These are phyloP conservation scores for Perdita meconis DNA, from an alignment of 2,888 invertebrate genomes.

Conservation along the genomic window DNA sequence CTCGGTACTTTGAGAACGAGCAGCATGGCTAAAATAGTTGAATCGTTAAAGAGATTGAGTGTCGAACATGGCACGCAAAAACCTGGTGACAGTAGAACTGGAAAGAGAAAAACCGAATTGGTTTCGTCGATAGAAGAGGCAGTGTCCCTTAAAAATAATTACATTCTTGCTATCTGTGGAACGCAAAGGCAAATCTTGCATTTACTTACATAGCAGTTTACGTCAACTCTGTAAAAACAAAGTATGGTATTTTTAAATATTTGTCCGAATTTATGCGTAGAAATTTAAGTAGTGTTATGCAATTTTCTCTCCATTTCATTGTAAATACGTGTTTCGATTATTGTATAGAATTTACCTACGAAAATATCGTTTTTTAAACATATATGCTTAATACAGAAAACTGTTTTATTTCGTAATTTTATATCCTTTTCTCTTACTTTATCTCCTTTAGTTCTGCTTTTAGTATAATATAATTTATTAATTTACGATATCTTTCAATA, in stretches of 20 bases:
- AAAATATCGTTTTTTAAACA: background rate
- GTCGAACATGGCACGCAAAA: constrained; percentile 66
- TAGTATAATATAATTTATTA: background rate
- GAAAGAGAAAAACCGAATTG: constrained; percentile 68
- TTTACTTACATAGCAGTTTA: constrained; percentile 57
- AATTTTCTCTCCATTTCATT: constrained; percentile 27
- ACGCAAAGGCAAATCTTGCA: constrained; percentile 84
- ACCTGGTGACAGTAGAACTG: constrained; percentile 33
- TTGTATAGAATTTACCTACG: background rate
- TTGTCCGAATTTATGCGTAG: too few species aligned
- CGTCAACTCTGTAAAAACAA: constrained; percentile 28
- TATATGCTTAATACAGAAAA: background rate
- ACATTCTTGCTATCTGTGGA: constrained; percentile 87
- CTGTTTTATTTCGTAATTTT: background rate
- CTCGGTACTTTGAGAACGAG: background rate
- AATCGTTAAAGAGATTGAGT: constrained; percentile 73
- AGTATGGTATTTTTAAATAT: background rate
- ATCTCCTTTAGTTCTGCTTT: too few species aligned
- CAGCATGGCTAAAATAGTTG: constrained; percentile 75
- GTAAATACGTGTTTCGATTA: background rate
- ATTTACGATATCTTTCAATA: background rate
- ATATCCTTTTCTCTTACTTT: too few species aligned
- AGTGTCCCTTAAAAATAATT: constrained; percentile 86
- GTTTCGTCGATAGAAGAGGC: constrained; percentile 84
- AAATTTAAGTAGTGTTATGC: background rate